These are phyloP conservation scores for Mallotus villosus DNA, from an alignment of 2,797 vertebrate species.

Conservation along the genomic window DNA sequence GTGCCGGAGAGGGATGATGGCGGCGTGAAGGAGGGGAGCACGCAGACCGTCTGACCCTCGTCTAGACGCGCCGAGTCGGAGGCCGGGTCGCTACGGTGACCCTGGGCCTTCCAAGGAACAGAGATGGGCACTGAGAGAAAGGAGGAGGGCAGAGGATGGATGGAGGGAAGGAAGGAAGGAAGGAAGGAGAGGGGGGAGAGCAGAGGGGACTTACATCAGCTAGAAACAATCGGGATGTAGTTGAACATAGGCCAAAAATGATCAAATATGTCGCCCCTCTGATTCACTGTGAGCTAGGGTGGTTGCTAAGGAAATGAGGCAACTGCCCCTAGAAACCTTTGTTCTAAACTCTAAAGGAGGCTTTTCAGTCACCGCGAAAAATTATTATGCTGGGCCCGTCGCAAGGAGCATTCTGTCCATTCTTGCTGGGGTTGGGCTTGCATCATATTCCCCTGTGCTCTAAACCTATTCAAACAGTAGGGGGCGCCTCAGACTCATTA, in stretches of 20 bases:
- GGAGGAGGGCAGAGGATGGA: not conserved
- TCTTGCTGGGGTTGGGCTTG: not conserved
- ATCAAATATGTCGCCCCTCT: constrained; percentile 13
- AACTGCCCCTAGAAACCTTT: constrained; percentile 12
- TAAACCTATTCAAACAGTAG: constrained; percentile 27
- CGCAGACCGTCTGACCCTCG: constrained; percentile 18
- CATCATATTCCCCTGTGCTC: constrained; percentile 5
- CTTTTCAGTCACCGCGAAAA: constrained; percentile 14
- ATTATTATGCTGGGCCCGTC: not conserved
- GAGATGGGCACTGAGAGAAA: constrained; percentile 28
- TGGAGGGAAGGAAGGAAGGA: constrained; percentile 5
- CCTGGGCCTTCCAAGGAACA: constrained; percentile 56
- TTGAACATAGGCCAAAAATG: constrained; percentile 4
- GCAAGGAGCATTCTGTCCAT: not conserved
- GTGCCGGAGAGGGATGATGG: constrained; percentile 44
- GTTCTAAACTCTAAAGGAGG: constrained; percentile 18
- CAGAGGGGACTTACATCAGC: constrained; percentile 14
- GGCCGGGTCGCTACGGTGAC: constrained; percentile 53
- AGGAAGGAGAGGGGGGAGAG: not conserved
- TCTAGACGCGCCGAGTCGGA: constrained; percentile 37
- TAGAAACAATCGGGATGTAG: constrained; percentile 13
- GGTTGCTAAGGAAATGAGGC: constrained; percentile 38
- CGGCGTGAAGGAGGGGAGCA: constrained; percentile 36
- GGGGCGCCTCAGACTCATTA: constrained; percentile 18
- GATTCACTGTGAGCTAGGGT: constrained; percentile 17